Evolutionary conservation across 2,888 invertebrate genomes (phyloP), one percentile per base, ranked within the genome.

Genomic region (Phengaris arion): DNA sequence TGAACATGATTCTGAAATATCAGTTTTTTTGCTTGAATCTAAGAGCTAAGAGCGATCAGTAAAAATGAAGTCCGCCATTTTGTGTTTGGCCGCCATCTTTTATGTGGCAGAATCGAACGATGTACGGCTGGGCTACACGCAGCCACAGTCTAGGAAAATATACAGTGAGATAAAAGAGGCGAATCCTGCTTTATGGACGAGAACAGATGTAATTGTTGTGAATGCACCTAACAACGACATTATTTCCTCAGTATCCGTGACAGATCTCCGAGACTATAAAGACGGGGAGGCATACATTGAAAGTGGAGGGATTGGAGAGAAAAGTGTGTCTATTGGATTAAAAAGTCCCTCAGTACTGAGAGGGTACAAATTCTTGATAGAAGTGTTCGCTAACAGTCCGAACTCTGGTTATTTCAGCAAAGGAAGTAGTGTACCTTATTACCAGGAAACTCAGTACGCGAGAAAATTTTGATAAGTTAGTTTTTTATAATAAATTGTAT

Each of bases 331-430:
- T 0, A 82, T 93, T 5, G 85, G 80, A 0, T 70, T 93, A 69
- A 88, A 88, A 59, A 92, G 92, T 78, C 92, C 92, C 0, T 82
- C 86, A 0, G 83, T 91, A 46, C 79, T 93, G 6, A 83, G 91
- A 78, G 93, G 92, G 0, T 92, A 91, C 76, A 89, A 84, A 74
- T 93, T 93, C 76, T 80, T 83, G 77, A 82, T 93, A 10, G 90
- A 92, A 80, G 91, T 93, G 13, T 93, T 83, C 69, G 85, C 85
- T 0, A 83, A 78, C 22, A 82, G 85, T 74, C 84, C 87, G 0
- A 86, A 81, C 48, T 79, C 79, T 2, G 81, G 82, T 4, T 86
- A 80, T 57, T 82, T 79, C n/a, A 85, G 79, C 10, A 89, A 89
- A 79, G 88, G 87, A 0, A 83, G 83, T 0, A 83, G 83, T 0